Base-by-base conservation (phyloP, 2,113 vertebrate species). In the Caloenas nicobarica region DNA sequence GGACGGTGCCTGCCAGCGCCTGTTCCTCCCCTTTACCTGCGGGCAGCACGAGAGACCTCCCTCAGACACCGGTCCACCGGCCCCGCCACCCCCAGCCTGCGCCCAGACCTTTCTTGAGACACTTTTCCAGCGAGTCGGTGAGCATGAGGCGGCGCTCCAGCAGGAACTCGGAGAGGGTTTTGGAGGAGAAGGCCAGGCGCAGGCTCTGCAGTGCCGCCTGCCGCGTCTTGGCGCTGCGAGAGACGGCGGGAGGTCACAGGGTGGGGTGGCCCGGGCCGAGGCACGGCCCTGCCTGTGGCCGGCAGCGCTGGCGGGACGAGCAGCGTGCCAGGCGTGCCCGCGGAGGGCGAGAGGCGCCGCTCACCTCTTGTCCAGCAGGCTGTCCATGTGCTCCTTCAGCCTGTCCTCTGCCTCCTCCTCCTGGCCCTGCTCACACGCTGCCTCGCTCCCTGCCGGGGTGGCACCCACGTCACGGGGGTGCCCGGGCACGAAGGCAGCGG, bases 11-110 rank as follows among this genome's bases (percentile, higher is more conserved):
- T 0, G 99, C 99, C 6, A 98, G 96, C 0, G 99, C 98, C 98
- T 99, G 99, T 92, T 99, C 99, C 80, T 99, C 99, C 10, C 98
- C 98, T 13, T 98, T 98, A 86, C 99, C 99, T 99, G 97, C 0
- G 42, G 77, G 81, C 56, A 50, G 42, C 53, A 94, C 4, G 9
- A 84, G 42, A 94, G 19, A 90, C 11, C 36, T 50, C n/a, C 16
- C 34, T 96, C 50, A 92, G 78, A 58, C n/a, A 40, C 51, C 3
- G 26, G 7, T 3, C 3, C 71, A 26, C 10, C 4, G 4, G 21
- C 51, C 42, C 29, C 0, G 1, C 19, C 33, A 7, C 6, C 46
- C 69, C 13, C 13, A 22, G 14, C 18, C 65, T 2, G 40, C 1
- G 0, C 42, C 42, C 88, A 36, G 50, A 99, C 99, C 99, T 98